A percentile compares a stretch with the other conserved stretches of the same genome.
Evolutionary conservation across 2,797 vertebrate species (phyloP).

Genomic region (Falco novaeseelandiae): DNA sequence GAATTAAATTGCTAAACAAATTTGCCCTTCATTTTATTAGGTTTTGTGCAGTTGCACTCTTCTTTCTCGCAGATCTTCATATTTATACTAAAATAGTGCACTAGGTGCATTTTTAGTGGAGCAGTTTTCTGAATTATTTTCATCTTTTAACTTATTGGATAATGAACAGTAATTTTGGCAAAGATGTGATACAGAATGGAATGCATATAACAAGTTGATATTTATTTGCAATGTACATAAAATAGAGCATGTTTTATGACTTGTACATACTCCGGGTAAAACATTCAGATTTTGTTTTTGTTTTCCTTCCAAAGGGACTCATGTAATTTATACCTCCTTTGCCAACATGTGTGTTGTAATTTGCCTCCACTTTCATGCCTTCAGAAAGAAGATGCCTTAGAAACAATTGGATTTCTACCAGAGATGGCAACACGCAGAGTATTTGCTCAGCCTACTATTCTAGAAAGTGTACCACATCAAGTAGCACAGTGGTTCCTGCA

Average conservation of each 20-base stretch:
- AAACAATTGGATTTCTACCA: not conserved
- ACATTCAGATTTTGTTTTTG: not conserved
- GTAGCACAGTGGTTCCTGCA: not conserved
- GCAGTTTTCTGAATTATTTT: not conserved
- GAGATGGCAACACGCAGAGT: not conserved
- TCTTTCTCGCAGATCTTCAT: not conserved
- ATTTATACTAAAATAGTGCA: not conserved
- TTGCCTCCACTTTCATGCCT: not conserved
- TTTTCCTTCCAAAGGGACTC: not conserved
- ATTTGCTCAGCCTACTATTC: not conserved
- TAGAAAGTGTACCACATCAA: not conserved
- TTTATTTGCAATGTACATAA: not conserved
- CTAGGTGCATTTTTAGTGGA: not conserved
- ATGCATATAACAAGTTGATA: not conserved
- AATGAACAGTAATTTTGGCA: not conserved
- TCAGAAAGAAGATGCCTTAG: not conserved
- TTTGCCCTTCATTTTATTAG: not conserved
- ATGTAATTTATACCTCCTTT: not conserved
- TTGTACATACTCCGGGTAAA: not conserved
- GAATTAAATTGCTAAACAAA: slow-evolving; percentile 73
- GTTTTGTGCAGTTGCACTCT: too few relatives aligned
- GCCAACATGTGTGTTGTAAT: not conserved
- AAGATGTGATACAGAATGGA: not conserved
- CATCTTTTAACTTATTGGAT: slow-evolving; percentile 26
- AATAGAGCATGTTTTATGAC: not conserved